These are phyloP conservation scores for Eupeodes latifasciatus DNA, from an alignment of 2,888 invertebrate genomes.

Conservation along the genomic window DNA sequence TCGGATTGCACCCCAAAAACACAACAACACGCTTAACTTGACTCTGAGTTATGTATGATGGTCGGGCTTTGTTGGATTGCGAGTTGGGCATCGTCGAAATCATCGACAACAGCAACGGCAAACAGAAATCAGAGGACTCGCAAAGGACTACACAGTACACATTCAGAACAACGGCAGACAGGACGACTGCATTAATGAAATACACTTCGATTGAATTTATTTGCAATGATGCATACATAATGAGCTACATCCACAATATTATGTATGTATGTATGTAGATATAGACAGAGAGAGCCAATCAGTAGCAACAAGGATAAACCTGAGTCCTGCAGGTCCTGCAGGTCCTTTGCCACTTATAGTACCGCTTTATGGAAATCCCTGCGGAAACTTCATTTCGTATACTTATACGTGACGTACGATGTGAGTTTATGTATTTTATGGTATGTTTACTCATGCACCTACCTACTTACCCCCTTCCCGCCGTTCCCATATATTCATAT, in stretches of 20 bases:
- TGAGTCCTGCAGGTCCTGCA: background rate
- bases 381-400: constrained; percentile 31
- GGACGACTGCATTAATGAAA: constrained; percentile 67
- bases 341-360: constrained; percentile 28
- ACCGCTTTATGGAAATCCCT: constrained; percentile 38
- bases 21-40: constrained; percentile 23
- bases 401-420: background rate
- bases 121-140: constrained; percentile 14
- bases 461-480: no score
- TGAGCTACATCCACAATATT: constrained; percentile 39
- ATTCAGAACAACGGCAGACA: constrained; percentile 7
- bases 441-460: background rate
- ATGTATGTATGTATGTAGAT: background rate
- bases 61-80: constrained; percentile 9
- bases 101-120: background rate
- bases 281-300: constrained; percentile 5
- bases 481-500: background rate
- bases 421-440: background rate
- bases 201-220: constrained; percentile 74
- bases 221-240: constrained; percentile 68
- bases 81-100: background rate
- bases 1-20: constrained; percentile 58
- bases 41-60: background rate
- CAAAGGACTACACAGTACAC: constrained; percentile 4
- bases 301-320: constrained; percentile 26